Base-by-base conservation (phyloP, 2,888 invertebrate genomes). In the Pteria penguin region DNA sequence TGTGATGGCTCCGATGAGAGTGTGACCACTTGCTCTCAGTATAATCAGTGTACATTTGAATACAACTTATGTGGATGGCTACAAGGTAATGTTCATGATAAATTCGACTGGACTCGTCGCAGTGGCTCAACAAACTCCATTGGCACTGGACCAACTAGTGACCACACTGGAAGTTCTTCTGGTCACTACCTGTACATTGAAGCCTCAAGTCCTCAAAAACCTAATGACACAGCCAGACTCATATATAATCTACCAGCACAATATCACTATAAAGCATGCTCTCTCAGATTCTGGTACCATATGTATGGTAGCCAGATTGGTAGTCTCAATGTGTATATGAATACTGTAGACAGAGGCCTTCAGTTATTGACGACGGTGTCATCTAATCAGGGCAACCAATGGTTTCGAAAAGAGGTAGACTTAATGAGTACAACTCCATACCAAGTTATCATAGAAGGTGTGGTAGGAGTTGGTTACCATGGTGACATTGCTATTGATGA, bases 401-500 rank as follows among this genome's bases (percentile, higher is more conserved):
- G 88, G 88, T 62, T 70, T 14, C 67, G 75, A 73, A 75, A 58
- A 32, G 82, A 80, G 62, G 84, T 81, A 2, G 69, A 65, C 5
- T 62, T 88, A 1, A 58, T 55, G 52, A 79, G 82, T 29, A 75
- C 45, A 4, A 67, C 82, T 32, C 81, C 84, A 33, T 87, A 82
- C 81, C 82, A 87, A 57, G 84, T 89, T 5, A 81, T 87, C 32
- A 86, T 90, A 55, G 87, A 89, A 78, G 90, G 87, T 18, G 83
- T 86, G 1, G 81, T 88, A 52, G 90, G 90, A 29, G 78, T 82
- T 24, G 87, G 89, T 52, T 84, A 82, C 70, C 67, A 72, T 57
- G 87, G 88, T 36, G 88, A 89, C 74, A 86, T 90, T 60, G 87
- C 90, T n/a, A 85, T 90, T 65, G 90, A 90, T 82, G 90, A 90